These are phyloP conservation scores for Anomalospiza imberbis DNA, from an alignment of 2,797 vertebrate genomes.

Conservation along the genomic window DNA sequence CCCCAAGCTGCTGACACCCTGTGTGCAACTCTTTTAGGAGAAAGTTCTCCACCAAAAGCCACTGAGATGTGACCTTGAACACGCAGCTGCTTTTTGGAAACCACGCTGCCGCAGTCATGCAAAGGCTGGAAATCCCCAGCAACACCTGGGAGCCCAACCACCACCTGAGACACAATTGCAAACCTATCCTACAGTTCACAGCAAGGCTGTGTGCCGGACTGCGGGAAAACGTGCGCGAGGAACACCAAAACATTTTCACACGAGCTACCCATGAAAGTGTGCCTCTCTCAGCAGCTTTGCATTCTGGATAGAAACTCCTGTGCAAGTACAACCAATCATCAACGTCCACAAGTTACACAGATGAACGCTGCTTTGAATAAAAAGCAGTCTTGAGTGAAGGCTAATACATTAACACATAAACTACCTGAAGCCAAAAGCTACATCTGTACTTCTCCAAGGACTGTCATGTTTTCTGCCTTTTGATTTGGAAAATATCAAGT, in stretches of 20 bases:
- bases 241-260: not conserved
- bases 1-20: not conserved
- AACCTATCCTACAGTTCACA: not conserved
- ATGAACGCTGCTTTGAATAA: not conserved
- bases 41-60: not conserved
- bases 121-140: not conserved
- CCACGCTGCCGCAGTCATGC: fast-evolving
- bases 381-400: not conserved
- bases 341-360: not conserved
- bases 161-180: not conserved
- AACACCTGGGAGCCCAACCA: not conserved
- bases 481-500: not conserved
- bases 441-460: not conserved
- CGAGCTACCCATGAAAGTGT: not conserved
- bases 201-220: not conserved
- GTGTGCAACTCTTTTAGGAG: not conserved
- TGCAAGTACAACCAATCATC: not conserved
- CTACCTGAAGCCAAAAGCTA: not conserved
- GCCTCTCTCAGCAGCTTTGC: not conserved
- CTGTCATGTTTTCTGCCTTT: not conserved
- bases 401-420: not conserved
- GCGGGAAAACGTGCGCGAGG: fast-evolving
- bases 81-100: not conserved
- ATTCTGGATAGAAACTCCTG: not conserved
- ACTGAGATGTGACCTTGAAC: fast-evolving